These are phyloP conservation scores for Luscinia luscinia DNA, from an alignment of 2,797 vertebrate species.

Conservation along the genomic window DNA sequence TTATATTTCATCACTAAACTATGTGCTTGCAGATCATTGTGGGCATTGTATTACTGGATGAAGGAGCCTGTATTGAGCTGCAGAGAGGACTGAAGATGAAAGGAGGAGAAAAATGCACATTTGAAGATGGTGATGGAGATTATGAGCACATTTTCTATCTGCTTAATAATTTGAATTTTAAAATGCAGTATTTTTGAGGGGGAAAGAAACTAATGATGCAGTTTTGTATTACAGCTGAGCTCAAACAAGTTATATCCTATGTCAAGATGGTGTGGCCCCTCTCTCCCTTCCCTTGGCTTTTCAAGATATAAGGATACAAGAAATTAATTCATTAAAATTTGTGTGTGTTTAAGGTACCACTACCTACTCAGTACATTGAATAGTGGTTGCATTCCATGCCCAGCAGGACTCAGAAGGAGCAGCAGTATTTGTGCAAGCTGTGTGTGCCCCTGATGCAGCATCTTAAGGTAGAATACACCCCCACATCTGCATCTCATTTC, in stretches of 20 bases:
- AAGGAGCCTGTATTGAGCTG: background rate
- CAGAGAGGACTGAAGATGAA: background rate
- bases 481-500: background rate
- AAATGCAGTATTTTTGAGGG: background rate
- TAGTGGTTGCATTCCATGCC: background rate
- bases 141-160: background rate
- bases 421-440: background rate
- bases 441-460: background rate
- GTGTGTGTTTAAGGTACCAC: background rate
- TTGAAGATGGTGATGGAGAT: background rate
- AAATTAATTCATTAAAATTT: background rate
- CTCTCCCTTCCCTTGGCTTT: background rate
- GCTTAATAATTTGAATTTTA: background rate
- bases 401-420: background rate
- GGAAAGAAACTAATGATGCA: background rate
- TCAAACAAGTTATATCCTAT: background rate
- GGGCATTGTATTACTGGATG: background rate
- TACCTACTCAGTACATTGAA: background rate
- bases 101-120: background rate
- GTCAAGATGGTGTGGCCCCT: background rate
- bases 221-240: background rate
- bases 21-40: background rate
- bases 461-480: background rate
- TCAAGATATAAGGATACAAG: background rate
- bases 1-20: slow-evolving; percentile 17